These are phyloP conservation scores for Seriola rivoliana DNA, from an alignment of 2,113 vertebrate species.

Conservation along the genomic window DNA sequence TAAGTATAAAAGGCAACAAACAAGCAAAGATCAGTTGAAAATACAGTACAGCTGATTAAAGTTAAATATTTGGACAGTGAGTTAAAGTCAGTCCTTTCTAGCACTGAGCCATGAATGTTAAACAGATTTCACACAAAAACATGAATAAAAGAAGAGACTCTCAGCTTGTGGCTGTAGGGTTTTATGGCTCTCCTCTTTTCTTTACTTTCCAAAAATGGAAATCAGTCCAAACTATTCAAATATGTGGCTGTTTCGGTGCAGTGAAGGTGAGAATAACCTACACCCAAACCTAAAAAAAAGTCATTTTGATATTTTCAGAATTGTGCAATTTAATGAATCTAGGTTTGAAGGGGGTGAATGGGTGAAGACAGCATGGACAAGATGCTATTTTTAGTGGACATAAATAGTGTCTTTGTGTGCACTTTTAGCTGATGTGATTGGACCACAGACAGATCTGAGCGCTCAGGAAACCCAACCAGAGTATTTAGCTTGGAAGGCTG, in stretches of 20 bases:
- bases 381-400: constrained; percentile 41
- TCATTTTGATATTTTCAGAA: not conserved
- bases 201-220: constrained; percentile 38
- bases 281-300: not conserved
- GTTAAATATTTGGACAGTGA: constrained; percentile 61
- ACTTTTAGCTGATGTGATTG: constrained; percentile 65
- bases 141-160: constrained; percentile 62
- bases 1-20: constrained; percentile 57
- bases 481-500: constrained; percentile 77
- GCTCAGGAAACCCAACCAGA: constrained; percentile 66
- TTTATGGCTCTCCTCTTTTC: constrained; percentile 19
- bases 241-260: constrained; percentile 1
- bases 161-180: constrained; percentile 34
- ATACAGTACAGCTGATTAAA: constrained; percentile 55
- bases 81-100: constrained; percentile 40
- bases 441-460: constrained; percentile 54
- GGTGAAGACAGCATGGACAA: constrained; percentile 7
- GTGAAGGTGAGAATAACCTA: not conserved
- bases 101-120: constrained; percentile 49
- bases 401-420: constrained; percentile 69
- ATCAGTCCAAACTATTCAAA: constrained; percentile 28
- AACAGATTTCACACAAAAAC: constrained; percentile 45
- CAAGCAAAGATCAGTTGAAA: constrained; percentile 49
- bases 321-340: constrained; percentile 12
- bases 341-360: constrained; percentile 13